Evolutionary conservation across 2,888 invertebrate species (phyloP).

Genomic region (Athalia cordata): DNA sequence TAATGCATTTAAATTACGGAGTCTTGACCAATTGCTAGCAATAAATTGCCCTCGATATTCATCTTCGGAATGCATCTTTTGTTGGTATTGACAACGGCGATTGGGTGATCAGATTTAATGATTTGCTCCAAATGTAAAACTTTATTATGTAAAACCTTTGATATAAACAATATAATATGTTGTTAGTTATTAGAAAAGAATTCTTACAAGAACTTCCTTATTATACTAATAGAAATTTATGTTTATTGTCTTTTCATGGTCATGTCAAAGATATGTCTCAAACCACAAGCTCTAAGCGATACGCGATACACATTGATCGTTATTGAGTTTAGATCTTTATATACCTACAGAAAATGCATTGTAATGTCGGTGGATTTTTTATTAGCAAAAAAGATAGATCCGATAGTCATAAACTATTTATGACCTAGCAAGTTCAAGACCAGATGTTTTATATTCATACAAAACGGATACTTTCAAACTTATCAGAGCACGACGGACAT

Average conservation of each 20-base stretch:
- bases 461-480: constrained; percentile 53
- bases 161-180: neutral
- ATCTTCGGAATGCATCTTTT: neutral
- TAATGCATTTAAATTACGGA: constrained; percentile 7
- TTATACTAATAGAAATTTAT: neutral
- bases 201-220: neutral
- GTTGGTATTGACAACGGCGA: neutral
- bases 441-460: constrained; percentile 48
- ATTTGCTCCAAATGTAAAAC: neutral
- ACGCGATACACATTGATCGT: neutral
- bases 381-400: constrained; percentile 7
- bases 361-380: constrained; percentile 1
- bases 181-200: neutral
- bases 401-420: constrained; percentile 18
- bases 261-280: neutral
- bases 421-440: constrained; percentile 29
- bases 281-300: neutral
- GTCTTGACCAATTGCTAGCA: constrained; percentile 5
- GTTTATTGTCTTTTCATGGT: constrained; percentile 1
- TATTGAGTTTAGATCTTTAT: constrained; percentile 10
- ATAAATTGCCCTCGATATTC: constrained; percentile 7
- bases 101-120: neutral
- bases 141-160: constrained; percentile 8
- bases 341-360: constrained; percentile 1
- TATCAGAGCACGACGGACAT: constrained; percentile 49